phyloP scores from a whole-genome alignment of 2,797 vertebrate genomes.

The Enteromius paludinosus region DNA sequence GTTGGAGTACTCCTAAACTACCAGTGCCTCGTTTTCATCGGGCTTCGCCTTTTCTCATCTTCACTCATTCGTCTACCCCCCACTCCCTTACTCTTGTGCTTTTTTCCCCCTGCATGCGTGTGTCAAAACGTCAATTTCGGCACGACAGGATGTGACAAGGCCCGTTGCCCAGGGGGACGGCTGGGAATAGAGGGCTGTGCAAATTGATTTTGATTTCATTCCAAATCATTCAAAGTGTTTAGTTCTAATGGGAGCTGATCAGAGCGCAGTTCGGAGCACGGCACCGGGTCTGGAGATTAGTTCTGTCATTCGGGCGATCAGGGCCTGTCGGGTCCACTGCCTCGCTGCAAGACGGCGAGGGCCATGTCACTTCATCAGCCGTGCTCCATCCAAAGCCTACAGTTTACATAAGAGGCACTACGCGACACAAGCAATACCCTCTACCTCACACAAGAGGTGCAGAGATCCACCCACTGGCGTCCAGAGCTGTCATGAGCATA shows the following conservation, averaged over 20 bases:
- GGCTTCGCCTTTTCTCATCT: constrained; percentile 62
- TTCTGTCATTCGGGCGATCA: constrained; percentile 80
- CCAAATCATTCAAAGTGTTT: constrained; percentile 86
- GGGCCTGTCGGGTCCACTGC: constrained; percentile 71
- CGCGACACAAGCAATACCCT: constrained; percentile 27
- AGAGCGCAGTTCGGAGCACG: constrained; percentile 78
- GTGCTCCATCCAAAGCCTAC: constrained; percentile 52
- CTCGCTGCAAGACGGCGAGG: constrained; percentile 28
- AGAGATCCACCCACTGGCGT: constrained; percentile 56
- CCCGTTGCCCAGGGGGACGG: constrained; percentile 73
- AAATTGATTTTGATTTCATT: constrained; percentile 88
- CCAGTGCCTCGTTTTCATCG: constrained; percentile 66
- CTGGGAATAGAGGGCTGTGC: constrained; percentile 75
- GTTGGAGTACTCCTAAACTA: constrained; percentile 63
- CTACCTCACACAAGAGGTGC: constrained; percentile 51
- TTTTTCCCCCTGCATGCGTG: constrained; percentile 63
- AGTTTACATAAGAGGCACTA: constrained; percentile 63
- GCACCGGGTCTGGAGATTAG: constrained; percentile 76
- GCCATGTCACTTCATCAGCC: constrained; percentile 43
- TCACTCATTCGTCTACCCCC: constrained; percentile 53
- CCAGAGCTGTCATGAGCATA: constrained; percentile 55
- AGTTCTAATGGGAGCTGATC: constrained; percentile 84
- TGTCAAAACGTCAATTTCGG: constrained; percentile 84
- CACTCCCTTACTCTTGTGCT: constrained; percentile 39
- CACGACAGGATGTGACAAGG: constrained; percentile 82